A percentile compares a stretch with the other conserved stretches of the same genome.
Evolutionary conservation across 2,797 vertebrate genomes (phyloP).

Genomic region (Sciurus vulgaris): DNA sequence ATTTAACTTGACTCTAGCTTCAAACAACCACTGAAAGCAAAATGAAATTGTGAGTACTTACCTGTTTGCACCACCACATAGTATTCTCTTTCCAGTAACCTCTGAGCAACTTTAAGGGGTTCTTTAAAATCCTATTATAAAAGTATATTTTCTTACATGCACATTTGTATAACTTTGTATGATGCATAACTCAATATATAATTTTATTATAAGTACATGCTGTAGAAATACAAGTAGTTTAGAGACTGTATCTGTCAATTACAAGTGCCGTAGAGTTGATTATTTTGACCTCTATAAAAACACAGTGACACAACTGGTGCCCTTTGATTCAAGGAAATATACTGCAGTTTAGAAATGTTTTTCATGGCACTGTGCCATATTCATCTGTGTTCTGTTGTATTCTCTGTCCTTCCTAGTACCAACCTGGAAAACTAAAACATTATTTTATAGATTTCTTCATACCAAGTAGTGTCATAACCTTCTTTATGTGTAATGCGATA

Average conservation of each 20-base stretch:
- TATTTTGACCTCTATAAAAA: conserved; percentile 72
- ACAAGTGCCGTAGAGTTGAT: conserved; percentile 40
- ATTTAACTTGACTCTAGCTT: background rate
- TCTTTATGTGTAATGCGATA: background rate
- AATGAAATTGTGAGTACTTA: background rate
- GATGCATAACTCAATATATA: conserved; percentile 46
- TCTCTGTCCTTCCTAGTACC: conserved; percentile 34
- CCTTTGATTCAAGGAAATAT: conserved; percentile 65
- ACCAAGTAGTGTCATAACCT: conserved; percentile 9
- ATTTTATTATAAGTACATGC: conserved; percentile 53
- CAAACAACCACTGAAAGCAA: background rate
- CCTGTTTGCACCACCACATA: background rate
- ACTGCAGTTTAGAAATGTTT: conserved; percentile 63
- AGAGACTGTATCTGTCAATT: background rate
- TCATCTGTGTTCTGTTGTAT: conserved; percentile 47
- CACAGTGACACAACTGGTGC: background rate
- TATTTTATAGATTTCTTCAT: conserved; percentile 67
- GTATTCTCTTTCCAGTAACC: background rate
- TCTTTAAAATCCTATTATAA: conserved; percentile 31
- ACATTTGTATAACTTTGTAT: conserved; percentile 34
- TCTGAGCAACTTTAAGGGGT: background rate
- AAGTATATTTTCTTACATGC: background rate
- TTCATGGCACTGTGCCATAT: conserved; percentile 62
- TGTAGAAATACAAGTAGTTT: conserved; percentile 30
- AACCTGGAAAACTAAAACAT: conserved; percentile 57